Evolutionary conservation across 2,113 vertebrate genomes (phyloP), one percentile per base, ranked within the genome.

Genomic region (Sula dactylatra): DNA sequence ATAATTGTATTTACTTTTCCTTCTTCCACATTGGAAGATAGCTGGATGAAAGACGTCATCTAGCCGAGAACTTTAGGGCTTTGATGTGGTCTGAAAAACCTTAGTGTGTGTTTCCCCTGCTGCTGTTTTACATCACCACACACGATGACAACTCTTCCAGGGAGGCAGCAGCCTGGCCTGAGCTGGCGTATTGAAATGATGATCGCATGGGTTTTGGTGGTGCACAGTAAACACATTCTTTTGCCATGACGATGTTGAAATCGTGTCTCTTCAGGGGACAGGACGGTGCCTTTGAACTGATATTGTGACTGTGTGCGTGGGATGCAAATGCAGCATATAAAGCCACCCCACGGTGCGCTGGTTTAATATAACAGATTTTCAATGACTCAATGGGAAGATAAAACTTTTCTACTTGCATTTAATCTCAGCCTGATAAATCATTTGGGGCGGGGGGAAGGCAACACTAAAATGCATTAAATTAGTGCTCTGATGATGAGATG

Each of bases 291-390:
- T 93, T 95, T 85, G 62, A 93, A 72, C 58, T 42, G 85, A 85
- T 32, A 40, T 3, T 88, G 82, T 0, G 1, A 15, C 61, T 93
- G 74, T 1, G 7, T 80, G 93, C 0, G 1, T 49, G 62, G 90
- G 88, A 93, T 80, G 87, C 74, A 86, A 90, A 92, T 24, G 29
- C 70, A 54, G 49, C 0, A 0, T 5, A 36, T 49, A 50, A 85
- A 94, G 90, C 78, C 62, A 44, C 74, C 92, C 96, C 0, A 7
- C 77, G 82, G 82, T 66, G 93, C 0, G 0, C 62, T 52, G 74
- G 36, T 85, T 95, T 97, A 77, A 90, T 73, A 31, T 67, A 54
- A 25, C 82, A 90, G 74, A 88, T 91, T 94, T 86, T 74, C 87
- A 82, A 0, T 77, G 84, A 73, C 88, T 95, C 85, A 21, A 9